Evolutionary conservation across 2,888 invertebrate genomes (phyloP), one percentile per base, ranked within the genome.

Genomic region (Lepidonotus clava): DNA sequence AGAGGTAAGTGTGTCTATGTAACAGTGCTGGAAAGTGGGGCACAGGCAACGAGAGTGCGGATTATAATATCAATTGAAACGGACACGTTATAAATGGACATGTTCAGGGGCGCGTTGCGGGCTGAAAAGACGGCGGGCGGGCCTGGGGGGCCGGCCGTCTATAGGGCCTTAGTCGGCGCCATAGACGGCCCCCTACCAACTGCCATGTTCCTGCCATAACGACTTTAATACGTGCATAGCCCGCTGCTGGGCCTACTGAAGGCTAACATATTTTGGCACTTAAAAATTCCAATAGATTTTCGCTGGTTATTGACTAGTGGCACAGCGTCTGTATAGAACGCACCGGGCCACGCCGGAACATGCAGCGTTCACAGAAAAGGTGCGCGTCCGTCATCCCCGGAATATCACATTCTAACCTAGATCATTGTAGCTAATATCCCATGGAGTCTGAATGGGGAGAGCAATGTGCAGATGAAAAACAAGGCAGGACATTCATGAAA

Each of bases 251-350:
- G 34, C 46, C 28, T 51, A 14, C 46, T 80, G 46, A 80, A 80
- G 32, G 51, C 46, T 24, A 32, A 80, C 80, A 80, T 80, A 80
- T 80, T 80, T 80, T 32, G 80, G 46, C 80, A 80, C 80, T 80
- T 80, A 80, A 80, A 80, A 46, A 80, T 80, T 80, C 80, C 80
- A 46, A 80, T 80, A 80, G 36, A 71, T 71, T 71, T 71, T 11
- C 28, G 36, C 36, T 36, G 71, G 2, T 21, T 18, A 71, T 71
- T 38, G 71, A 71, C 24, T 5, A n/a, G n/a, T n/a, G n/a, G n/a
- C n/a, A n/a, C n/a, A n/a, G n/a, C n/a, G n/a, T n/a, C n/a, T n/a
- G n/a, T n/a, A n/a, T n/a, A n/a, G n/a, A n/a, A n/a, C n/a, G n/a
- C n/a, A n/a, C n/a, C n/a, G n/a, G n/a, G n/a, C n/a, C n/a, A n/a